Conservation (phyloP, 1,140 invertebrate genomes). For the Lasaia peninsularis region DNA sequence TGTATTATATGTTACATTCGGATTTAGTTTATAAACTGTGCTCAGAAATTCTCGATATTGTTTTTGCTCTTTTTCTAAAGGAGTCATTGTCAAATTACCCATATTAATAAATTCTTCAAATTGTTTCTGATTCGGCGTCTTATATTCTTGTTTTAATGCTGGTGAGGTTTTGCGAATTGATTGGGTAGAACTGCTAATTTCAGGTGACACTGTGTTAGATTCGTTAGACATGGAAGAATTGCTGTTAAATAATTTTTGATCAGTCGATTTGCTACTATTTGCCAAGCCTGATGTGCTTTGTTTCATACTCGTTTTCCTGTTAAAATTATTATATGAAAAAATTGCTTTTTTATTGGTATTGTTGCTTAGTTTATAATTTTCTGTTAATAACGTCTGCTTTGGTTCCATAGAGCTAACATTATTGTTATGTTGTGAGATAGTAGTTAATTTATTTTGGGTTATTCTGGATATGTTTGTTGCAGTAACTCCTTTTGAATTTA, state of each 20-base stretch:
- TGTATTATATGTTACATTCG: not conserved
- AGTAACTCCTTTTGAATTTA: not conserved
- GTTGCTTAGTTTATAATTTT: not conserved
- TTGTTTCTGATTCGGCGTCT: slow-evolving; percentile 22
- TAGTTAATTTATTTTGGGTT: not conserved
- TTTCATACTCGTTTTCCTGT: not conserved
- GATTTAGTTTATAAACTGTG: not conserved
- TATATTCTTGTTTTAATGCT: not conserved
- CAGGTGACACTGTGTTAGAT: not conserved
- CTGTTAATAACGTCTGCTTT: not conserved
- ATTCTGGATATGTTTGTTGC: not conserved
- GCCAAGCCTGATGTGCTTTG: not conserved
- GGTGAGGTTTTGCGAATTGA: not conserved
- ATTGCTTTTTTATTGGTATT: not conserved
- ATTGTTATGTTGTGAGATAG: not conserved
- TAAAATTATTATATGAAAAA: not conserved
- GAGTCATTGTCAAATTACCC: not conserved
- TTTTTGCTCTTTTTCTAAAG: slow-evolving; percentile 2
- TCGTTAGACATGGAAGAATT: not conserved
- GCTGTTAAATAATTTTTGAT: not conserved
- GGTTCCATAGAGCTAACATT: not conserved
- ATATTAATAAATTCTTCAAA: slow-evolving; percentile 20
- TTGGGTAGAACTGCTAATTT: not conserved
- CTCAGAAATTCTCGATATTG: slow-evolving; percentile 3
- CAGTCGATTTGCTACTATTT: not conserved